Evolutionary conservation across 2,888 invertebrate genomes (phyloP).

Genomic region (Athrips mouffetella): DNA sequence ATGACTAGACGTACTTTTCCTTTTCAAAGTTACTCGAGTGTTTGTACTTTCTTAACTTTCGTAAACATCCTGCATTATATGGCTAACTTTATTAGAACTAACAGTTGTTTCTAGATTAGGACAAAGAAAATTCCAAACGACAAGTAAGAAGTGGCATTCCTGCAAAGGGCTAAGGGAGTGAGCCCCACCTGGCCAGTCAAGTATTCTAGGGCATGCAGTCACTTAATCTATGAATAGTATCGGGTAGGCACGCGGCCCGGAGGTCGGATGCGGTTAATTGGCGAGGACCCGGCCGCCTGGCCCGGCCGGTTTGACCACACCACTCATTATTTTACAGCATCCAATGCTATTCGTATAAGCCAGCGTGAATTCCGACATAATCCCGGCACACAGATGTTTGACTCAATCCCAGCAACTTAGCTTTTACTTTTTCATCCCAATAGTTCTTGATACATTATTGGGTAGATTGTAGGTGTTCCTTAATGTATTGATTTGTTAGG

Average conservation of each 20-base stretch:
- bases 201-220: conserved; percentile 25
- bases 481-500: conserved; percentile 15
- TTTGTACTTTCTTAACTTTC: no score
- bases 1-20: no score
- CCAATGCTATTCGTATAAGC: conserved; percentile 47
- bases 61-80: no score
- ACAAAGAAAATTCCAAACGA: conserved; percentile 21
- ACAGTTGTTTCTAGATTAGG: no score
- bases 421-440: background rate
- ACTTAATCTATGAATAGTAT: conserved; percentile 53
- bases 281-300: conserved; percentile 48
- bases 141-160: conserved; percentile 18
- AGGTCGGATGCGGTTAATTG: conserved; percentile 74
- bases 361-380: conserved; percentile 15
- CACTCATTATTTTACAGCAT: conserved; percentile 64
- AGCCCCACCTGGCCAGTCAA: conserved; percentile 16
- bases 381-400: background rate
- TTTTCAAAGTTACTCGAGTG: no score
- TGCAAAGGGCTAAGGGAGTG: conserved; percentile 1
- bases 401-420: no score
- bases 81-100: no score
- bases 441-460: no score
- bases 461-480: no score
- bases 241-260: conserved; percentile 51
- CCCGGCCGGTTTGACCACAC: conserved; percentile 58